These are phyloP conservation scores for Watersipora subatra DNA, from an alignment of 1,140 invertebrate species.

Conservation along the genomic window DNA sequence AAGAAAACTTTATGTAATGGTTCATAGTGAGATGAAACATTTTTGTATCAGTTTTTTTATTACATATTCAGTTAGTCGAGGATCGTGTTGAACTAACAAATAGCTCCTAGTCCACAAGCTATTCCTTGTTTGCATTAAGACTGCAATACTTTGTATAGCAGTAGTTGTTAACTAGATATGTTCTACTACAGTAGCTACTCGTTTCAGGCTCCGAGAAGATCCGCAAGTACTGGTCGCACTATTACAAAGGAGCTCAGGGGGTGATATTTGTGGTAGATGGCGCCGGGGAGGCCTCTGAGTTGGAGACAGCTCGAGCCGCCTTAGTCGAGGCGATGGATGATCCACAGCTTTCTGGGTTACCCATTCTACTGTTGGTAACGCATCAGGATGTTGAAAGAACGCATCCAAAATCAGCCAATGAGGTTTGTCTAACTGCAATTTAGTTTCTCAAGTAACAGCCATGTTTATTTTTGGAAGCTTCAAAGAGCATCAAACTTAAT, in stretches of 20 bases:
- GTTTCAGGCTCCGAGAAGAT: slow-evolving; percentile 27
- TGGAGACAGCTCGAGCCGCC: slow-evolving; percentile 19
- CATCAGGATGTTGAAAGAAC: slow-evolving; percentile 19
- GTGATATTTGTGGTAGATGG: slow-evolving; percentile 31
- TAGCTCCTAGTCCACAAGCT: no score
- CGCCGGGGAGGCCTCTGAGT: slow-evolving; percentile 15
- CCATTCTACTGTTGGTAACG: slow-evolving; percentile 23
- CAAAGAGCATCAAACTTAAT: no score
- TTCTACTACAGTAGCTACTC: slow-evolving; percentile 3
- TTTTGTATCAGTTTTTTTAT: neutral
- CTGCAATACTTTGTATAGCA: neutral
- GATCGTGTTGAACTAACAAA: neutral
- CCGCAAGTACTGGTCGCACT: slow-evolving; percentile 29
- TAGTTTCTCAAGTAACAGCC: no score
- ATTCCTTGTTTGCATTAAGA: neutral
- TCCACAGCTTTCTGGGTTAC: slow-evolving; percentile 22
- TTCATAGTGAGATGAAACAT: neutral
- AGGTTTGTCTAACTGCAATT: no score
- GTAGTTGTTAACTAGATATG: neutral
- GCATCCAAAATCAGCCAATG: no score
- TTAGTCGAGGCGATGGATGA: slow-evolving; percentile 22
- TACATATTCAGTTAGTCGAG: neutral
- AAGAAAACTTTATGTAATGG: no score
- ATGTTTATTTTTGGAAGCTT: no score
- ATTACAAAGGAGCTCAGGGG: slow-evolving; percentile 24